Evolutionary conservation across 2,888 invertebrate species (phyloP), one percentile per base, ranked within the genome.

Genomic region (Coenonympha arcania): DNA sequence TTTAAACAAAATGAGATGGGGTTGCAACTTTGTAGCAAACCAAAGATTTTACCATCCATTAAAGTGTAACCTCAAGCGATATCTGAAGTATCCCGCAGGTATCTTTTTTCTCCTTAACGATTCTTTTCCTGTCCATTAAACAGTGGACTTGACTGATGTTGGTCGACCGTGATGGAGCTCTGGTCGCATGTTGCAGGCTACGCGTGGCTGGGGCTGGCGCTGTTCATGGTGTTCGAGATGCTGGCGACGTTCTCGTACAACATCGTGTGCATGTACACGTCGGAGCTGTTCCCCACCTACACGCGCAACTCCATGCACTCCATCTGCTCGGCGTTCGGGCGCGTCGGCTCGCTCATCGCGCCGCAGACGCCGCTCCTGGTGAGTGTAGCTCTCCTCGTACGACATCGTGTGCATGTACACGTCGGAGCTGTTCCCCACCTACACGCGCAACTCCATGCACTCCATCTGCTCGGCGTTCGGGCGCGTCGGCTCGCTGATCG

Each of bases 251-350:
- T 90, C 65, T 89, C 92, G 2, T 91, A 90, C 72, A 89, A 90
- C 62, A 88, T 90, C 40, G 83, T 91, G 58, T 92, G 91, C 74
- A 88, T 91, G 66, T 91, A 90, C 71, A 91, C 92, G 0, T 89
- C 92, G 33, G 92, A 93, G 79, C 85, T 93, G 69, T 93, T 92
- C 75, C 93, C 93, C 9, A 93, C 92, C 2, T 89, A 89, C 66
- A 87, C 91, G 3, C 79, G 92, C 9, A 91, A 92, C 74, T 90
- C 91, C 34, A 80, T 92, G 67, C 87, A 92, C 57, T 89, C 91
- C 3, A 80, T 90, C 42, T 92, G 92, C 72, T 90, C 91, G 1
- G 89, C 92, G 75, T 83, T 90, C 55, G 92, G 92, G 6, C 81
- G 92, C n/a, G 77, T 92, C 36, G 92, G 92, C 1, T 89, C 92